A percentile compares a stretch with the other conserved stretches of the same genome.
These are phyloP conservation scores for Callyntrura sp. DNA, from an alignment of 2,888 invertebrate species.

Conservation along the genomic window DNA sequence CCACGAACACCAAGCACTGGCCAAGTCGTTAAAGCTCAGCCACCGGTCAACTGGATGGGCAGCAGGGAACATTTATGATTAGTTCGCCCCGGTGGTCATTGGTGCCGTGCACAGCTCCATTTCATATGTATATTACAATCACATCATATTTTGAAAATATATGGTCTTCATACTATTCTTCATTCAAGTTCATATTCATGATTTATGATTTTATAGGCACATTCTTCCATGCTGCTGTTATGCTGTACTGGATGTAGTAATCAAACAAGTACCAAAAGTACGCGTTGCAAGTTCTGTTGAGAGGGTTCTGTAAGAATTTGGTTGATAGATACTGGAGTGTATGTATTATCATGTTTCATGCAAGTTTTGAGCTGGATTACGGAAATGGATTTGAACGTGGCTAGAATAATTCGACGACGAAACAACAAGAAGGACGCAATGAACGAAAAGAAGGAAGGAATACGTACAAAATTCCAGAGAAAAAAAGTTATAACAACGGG, in stretches of 20 bases:
- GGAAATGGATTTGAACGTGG: conserved; percentile 78
- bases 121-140: not conserved
- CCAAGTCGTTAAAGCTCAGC: too few species aligned
- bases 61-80: too few species aligned
- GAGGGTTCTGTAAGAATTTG: not conserved
- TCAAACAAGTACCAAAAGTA: conserved; percentile 23
- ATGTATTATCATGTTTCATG: conserved; percentile 63
- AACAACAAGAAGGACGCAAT: conserved; percentile 3
- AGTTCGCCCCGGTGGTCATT: too few species aligned
- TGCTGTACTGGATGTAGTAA: not conserved
- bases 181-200: conserved; percentile 53
- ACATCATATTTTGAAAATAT: not conserved
- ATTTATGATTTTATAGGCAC: conserved; percentile 45
- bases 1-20: too few species aligned
- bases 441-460: conserved; percentile 36
- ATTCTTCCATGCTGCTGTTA: not conserved
- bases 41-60: too few species aligned
- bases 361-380: conserved; percentile 76
- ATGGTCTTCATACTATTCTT: not conserved
- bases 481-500: conserved; percentile 24
- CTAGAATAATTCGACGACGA: conserved; percentile 68
- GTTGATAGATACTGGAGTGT: not conserved
- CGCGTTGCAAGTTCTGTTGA: not conserved
- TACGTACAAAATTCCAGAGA: conserved; percentile 23
- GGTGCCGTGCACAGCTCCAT: too few species aligned